A percentile compares a stretch with the other conserved stretches of the same genome.
These are phyloP conservation scores for Sebastes hubbsi DNA, from an alignment of 2,797 vertebrate genomes.

Conservation along the genomic window DNA sequence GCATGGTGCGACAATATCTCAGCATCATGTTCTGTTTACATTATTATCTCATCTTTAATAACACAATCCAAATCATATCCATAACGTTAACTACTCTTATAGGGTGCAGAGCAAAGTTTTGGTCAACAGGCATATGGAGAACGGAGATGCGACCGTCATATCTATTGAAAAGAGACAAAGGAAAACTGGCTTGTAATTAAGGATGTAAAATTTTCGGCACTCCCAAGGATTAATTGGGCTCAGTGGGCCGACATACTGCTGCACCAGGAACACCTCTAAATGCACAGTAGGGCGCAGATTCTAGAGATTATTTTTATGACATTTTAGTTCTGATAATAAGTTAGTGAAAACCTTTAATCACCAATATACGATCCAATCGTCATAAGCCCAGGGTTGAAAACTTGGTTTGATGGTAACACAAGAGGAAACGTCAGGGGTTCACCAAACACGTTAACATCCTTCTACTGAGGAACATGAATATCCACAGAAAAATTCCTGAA, in stretches of 20 bases:
- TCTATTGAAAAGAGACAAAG: accelerated
- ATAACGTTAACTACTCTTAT: not conserved
- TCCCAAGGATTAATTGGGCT: no score
- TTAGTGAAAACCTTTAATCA: not conserved
- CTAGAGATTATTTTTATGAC: not conserved
- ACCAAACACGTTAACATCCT: not conserved
- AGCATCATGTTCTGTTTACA: not conserved
- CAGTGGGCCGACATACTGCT: no score
- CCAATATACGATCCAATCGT: not conserved
- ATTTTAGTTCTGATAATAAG: not conserved
- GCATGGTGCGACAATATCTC: not conserved
- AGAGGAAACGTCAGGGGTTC: not conserved
- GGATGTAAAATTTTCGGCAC: no score
- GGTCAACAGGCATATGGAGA: not conserved
- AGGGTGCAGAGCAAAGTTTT: no score
- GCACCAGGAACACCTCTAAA: not conserved
- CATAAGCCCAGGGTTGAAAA: not conserved
- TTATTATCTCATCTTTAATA: not conserved
- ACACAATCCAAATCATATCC: not conserved
- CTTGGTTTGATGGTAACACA: not conserved
- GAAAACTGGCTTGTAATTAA: not conserved
- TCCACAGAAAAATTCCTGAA: not conserved
- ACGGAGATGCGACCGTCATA: not conserved
- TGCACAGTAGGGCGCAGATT: no score
- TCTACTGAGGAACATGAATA: not conserved